A percentile compares a stretch with the other conserved stretches of the same genome.
These are phyloP conservation scores for Pediacus dermestoides DNA, from an alignment of 2,888 invertebrate species.

Conservation along the genomic window DNA sequence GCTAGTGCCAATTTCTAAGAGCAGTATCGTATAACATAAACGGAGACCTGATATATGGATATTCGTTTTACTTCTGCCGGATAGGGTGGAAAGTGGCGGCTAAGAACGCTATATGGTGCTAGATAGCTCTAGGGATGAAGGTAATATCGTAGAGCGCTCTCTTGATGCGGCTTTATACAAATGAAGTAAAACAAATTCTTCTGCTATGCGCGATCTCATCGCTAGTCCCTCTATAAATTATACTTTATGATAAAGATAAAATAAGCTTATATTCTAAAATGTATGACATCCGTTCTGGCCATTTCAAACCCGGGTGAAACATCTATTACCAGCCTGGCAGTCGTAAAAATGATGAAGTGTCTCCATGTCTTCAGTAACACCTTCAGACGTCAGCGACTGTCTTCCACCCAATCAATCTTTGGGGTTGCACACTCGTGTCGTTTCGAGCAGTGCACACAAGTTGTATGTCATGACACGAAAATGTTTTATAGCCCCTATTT, in stretches of 20 bases:
- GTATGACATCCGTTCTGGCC: constrained; percentile 48
- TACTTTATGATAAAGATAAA: constrained; percentile 50
- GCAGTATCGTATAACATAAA: constrained; percentile 43
- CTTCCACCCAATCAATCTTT: constrained; percentile 17
- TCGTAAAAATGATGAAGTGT: constrained; percentile 43
- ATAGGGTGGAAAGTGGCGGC: constrained; percentile 44
- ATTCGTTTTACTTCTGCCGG: constrained; percentile 33
- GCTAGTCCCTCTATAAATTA: constrained; percentile 47
- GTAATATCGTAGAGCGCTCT: constrained; percentile 37
- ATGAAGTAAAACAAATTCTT: constrained; percentile 44
- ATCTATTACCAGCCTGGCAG: constrained; percentile 38
- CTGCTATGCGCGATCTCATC: constrained; percentile 41
- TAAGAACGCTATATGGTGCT: constrained; percentile 38
- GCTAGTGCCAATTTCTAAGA: constrained; percentile 43
- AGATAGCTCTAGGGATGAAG: constrained; percentile 40
- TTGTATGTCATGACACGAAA: no score
- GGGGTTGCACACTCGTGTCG: constrained; percentile 13
- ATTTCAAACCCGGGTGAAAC: constrained; percentile 42
- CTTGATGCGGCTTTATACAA: constrained; percentile 38
- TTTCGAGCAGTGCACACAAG: no score
- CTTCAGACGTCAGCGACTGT: constrained; percentile 31
- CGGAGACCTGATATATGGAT: constrained; percentile 40
- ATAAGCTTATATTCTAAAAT: constrained; percentile 51
- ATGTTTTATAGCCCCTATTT: no score
- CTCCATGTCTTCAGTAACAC: constrained; percentile 23